These are phyloP conservation scores for Plodia interpunctella DNA, from an alignment of 1,140 invertebrate genomes.

Conservation along the genomic window DNA sequence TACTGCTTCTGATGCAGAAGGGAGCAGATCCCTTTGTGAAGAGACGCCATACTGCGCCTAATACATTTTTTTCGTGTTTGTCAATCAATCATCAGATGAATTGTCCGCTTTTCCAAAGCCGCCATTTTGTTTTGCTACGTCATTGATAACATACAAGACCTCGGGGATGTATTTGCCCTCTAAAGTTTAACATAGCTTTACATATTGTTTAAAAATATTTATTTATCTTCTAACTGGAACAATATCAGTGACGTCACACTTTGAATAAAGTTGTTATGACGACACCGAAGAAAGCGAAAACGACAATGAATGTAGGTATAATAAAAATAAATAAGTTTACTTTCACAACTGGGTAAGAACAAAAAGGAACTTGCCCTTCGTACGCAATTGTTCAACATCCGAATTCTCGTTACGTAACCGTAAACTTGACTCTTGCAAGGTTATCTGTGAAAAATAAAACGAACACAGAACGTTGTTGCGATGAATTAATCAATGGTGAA, in stretches of 20 bases:
- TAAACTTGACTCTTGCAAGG: conserved; percentile 4
- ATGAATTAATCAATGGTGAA: neutral
- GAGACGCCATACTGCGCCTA: conserved; percentile 30
- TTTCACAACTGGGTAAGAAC: neutral
- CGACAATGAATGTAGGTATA: neutral
- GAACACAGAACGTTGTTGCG: neutral
- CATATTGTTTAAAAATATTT: too few relatives aligned
- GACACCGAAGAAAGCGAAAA: neutral
- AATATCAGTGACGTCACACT: too few relatives aligned
- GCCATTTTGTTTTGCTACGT: conserved; percentile 5
- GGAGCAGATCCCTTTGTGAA: conserved; percentile 34
- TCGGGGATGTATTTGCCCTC: neutral
- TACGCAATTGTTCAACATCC: conserved; percentile 1
- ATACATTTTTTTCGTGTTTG: conserved; percentile 53
- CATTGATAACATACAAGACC: neutral
- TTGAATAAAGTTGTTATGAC: neutral
- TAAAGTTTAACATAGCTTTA: neutral
- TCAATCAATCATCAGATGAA: conserved; percentile 22
- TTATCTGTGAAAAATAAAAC: conserved; percentile 9
- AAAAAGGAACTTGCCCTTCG: neutral
- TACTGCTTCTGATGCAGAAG: conserved; percentile 59
- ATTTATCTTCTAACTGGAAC: neutral
- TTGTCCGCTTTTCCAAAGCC: neutral
- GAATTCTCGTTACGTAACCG: conserved; percentile 9
- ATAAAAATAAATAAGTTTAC: conserved; percentile 3